A percentile compares a stretch with the other conserved stretches of the same genome.
phyloP scores from a whole-genome alignment of 2,113 vertebrate genomes.

The Apodemus speciosus region DNA sequence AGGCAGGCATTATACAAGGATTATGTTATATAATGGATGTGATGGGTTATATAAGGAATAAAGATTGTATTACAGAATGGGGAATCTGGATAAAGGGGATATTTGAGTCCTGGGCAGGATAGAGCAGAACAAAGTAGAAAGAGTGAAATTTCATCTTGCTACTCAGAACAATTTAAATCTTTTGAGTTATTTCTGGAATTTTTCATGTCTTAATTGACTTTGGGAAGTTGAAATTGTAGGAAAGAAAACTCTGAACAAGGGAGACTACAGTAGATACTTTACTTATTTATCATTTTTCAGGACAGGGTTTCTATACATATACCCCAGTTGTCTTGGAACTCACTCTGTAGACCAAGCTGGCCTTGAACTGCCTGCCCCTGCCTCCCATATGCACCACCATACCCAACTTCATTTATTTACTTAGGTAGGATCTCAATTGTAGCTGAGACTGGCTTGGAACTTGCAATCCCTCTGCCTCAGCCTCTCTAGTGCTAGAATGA shows the following conservation, averaged over 20 bases:
- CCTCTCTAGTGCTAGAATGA: not conserved
- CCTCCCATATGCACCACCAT: not conserved
- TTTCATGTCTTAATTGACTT: not conserved
- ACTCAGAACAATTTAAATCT: not conserved
- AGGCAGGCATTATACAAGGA: not conserved
- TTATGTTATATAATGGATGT: not conserved
- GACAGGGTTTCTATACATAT: not conserved
- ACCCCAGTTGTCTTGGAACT: not conserved
- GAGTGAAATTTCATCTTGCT: not conserved
- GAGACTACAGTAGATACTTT: not conserved
- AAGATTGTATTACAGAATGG: not conserved
- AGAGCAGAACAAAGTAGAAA: not conserved
- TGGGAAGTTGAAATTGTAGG: not conserved
- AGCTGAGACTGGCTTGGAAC: not conserved
- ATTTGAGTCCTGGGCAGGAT: not conserved
- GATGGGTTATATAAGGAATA: slow-evolving; percentile 1
- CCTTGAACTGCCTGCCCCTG: not conserved
- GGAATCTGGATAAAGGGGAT: not conserved
- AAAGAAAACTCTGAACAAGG: not conserved
- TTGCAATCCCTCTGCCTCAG: not conserved
- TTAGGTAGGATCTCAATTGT: not conserved
- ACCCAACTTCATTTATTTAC: not conserved
- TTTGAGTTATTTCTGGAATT: slow-evolving; percentile 23
- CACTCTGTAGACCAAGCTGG: not conserved
- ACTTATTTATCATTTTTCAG: not conserved